Evolutionary conservation across 1,140 invertebrate genomes (phyloP).

Genomic region (Steinernema khuongi): DNA sequence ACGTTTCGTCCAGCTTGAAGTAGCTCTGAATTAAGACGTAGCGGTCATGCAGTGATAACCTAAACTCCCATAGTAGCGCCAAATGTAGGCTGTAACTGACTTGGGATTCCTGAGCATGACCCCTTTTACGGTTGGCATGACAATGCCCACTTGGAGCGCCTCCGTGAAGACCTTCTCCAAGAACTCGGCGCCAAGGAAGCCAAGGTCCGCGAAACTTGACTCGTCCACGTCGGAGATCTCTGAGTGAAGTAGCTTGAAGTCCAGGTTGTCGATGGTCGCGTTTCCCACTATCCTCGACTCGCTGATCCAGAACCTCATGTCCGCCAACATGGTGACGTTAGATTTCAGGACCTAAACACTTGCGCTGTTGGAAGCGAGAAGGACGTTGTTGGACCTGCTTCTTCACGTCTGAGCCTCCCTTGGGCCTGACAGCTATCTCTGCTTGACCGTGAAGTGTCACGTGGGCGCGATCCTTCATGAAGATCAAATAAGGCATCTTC

Average conservation of each 20-base stretch:
- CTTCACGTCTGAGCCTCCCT: conserved; percentile 30
- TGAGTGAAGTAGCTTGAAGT: conserved; percentile 51
- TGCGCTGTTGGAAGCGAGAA: conserved; percentile 9
- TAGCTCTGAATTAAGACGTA: conserved; percentile 54
- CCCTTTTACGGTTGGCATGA: conserved; percentile 53
- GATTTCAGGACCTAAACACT: conserved; percentile 42
- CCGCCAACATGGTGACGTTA: conserved; percentile 55
- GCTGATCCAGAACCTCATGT: conserved; percentile 51
- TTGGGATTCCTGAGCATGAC: conserved; percentile 55
- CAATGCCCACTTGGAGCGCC: conserved; percentile 55
- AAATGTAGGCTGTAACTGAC: no score
- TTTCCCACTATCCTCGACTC: conserved; percentile 35
- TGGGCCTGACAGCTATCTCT: conserved; percentile 46
- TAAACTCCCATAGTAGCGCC: no score
- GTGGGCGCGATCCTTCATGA: conserved; percentile 50
- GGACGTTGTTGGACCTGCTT: conserved; percentile 32
- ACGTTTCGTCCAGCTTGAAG: conserved; percentile 53
- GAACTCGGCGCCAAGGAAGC: conserved; percentile 56
- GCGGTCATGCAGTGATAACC: conserved; percentile 52
- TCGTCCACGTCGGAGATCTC: conserved; percentile 50
- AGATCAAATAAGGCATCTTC: conserved; percentile 54
- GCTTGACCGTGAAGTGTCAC: conserved; percentile 53
- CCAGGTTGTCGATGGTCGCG: conserved; percentile 53
- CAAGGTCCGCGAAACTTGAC: conserved; percentile 50
- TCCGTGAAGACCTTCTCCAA: conserved; percentile 56